Percentiles rank a stretch among this genome's conserved stretches.
Conservation (phyloP, 2,888 invertebrate species). For the Oscheius sp. region DNA sequence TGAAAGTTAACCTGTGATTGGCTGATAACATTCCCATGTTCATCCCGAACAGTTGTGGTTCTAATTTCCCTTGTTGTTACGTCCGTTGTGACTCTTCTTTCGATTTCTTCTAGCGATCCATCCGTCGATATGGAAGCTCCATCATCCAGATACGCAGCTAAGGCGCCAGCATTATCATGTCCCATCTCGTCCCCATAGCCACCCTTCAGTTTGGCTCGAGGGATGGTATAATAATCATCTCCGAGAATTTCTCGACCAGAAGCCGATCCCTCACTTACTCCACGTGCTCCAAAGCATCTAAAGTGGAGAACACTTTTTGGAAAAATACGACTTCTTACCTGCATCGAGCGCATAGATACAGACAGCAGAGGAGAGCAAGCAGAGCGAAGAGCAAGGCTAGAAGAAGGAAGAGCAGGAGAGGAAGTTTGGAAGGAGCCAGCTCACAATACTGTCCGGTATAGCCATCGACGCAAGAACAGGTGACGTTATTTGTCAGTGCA, state of each 20-base stretch:
- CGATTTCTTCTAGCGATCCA: constrained; percentile 57
- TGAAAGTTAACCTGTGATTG: constrained; percentile 38
- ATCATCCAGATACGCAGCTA: constrained; percentile 53
- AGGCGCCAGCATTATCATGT: constrained; percentile 48
- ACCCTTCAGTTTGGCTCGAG: constrained; percentile 61
- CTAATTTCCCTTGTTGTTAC: constrained; percentile 60
- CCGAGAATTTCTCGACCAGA: constrained; percentile 52
- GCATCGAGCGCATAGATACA: constrained; percentile 56
- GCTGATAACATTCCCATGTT: constrained; percentile 53
- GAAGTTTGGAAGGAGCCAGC: constrained; percentile 52
- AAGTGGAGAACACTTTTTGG: too few relatives aligned
- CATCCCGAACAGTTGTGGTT: constrained; percentile 55
- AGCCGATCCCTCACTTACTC: constrained; percentile 37
- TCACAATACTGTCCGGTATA: constrained; percentile 61
- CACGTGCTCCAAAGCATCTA: constrained; percentile 56
- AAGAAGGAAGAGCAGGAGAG: constrained; percentile 61
- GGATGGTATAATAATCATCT: constrained; percentile 58
- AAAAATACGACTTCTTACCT: too few relatives aligned
- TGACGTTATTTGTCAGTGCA: constrained; percentile 58
- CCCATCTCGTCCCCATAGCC: constrained; percentile 39
- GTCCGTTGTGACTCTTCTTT: constrained; percentile 66
- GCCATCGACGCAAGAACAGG: constrained; percentile 63
- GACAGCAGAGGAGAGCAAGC: constrained; percentile 63
- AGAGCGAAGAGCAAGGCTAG: constrained; percentile 69
- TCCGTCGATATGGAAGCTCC: constrained; percentile 54